Percentiles rank a stretch among this genome's conserved stretches.
Evolutionary conservation across 2,113 vertebrate species (phyloP).

Genomic region (Patagioenas fasciata): DNA sequence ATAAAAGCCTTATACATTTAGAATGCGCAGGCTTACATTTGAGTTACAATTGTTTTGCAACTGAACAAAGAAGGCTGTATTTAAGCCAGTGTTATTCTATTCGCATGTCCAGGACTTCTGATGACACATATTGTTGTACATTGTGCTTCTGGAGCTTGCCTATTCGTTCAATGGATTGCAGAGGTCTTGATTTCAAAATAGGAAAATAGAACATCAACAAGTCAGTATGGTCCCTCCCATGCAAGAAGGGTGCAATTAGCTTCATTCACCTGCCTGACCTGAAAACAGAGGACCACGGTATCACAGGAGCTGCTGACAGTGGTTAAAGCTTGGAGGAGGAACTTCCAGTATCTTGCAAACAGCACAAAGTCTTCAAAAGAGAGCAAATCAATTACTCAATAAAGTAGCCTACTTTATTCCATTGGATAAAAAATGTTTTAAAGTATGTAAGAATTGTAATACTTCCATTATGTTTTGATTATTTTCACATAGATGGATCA

Average conservation of each 20-base stretch:
- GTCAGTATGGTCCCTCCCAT: background rate
- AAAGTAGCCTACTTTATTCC: background rate
- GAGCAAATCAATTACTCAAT: background rate
- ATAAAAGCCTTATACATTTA: background rate
- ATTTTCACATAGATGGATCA: background rate
- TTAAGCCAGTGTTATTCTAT: background rate
- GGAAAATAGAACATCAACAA: conserved; percentile 23
- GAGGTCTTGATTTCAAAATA: conserved; percentile 34
- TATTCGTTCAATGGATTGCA: background rate
- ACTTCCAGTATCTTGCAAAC: background rate
- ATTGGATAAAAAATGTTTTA: background rate
- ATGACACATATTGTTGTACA: background rate
- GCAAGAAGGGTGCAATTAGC: conserved; percentile 12
- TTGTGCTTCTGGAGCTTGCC: background rate
- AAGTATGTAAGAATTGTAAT: background rate
- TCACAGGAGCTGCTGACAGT: background rate
- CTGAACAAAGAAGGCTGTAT: background rate
- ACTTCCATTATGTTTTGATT: background rate
- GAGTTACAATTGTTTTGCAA: background rate
- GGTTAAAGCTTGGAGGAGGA: background rate
- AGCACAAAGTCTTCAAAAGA: background rate
- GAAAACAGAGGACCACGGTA: background rate
- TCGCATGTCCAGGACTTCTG: background rate
- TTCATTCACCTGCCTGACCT: conserved; percentile 5
- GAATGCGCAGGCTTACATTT: background rate